These are phyloP conservation scores for Stenurella melanura DNA, from an alignment of 2,888 invertebrate species.

Conservation along the genomic window DNA sequence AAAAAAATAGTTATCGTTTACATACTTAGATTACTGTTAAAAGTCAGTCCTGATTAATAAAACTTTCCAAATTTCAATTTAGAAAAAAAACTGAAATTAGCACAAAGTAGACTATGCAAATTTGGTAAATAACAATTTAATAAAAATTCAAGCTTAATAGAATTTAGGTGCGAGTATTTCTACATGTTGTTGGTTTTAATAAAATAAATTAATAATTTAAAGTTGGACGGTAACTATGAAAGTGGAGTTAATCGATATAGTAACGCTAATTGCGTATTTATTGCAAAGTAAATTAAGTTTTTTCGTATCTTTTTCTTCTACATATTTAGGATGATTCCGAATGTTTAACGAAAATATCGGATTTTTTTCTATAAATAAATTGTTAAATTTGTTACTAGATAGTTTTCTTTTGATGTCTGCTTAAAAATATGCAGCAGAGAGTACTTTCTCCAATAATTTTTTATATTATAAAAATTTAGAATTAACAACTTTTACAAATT, in stretches of 20 bases:
- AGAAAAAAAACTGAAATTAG: neutral
- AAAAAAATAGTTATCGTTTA: too few relatives aligned
- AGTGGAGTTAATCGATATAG: neutral
- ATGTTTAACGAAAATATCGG: neutral
- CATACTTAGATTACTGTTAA: too few relatives aligned
- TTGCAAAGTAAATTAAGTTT: slow-evolving; percentile 2
- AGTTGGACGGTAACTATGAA: neutral
- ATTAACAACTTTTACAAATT: too few relatives aligned
- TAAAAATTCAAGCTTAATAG: neutral
- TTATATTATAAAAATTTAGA: too few relatives aligned
- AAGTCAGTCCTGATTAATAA: neutral
- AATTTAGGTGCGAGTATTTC: neutral
- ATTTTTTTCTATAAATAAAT: neutral
- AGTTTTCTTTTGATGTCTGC: too few relatives aligned
- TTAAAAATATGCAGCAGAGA: too few relatives aligned
- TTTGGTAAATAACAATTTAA: neutral
- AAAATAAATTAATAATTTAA: neutral
- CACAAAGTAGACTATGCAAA: neutral
- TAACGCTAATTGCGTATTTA: neutral
- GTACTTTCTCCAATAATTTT: too few relatives aligned
- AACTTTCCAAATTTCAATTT: neutral
- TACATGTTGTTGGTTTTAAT: neutral
- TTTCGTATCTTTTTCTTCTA: neutral
- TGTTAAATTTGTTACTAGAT: too few relatives aligned
- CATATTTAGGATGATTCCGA: neutral